Conservation (phyloP, 2,797 vertebrate species). For the Sebastes itinus region DNA sequence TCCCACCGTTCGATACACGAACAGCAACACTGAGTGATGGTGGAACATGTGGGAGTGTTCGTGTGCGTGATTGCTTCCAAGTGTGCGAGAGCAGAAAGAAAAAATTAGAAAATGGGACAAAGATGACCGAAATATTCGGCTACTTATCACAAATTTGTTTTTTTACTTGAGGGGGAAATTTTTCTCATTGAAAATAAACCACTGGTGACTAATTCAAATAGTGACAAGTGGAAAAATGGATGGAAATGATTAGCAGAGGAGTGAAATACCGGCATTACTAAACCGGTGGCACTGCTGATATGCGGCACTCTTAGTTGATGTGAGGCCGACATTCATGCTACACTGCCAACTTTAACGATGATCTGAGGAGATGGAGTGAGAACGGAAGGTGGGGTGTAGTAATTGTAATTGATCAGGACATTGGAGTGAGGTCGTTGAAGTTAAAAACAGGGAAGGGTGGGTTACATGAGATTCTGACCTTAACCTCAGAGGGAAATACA, state of each 20-base stretch:
- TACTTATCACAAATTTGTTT: conserved; percentile 34
- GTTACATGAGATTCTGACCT: conserved; percentile 58
- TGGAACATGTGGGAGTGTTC: conserved; percentile 56
- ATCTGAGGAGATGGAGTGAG: conserved; percentile 21
- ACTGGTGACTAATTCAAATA: neutral
- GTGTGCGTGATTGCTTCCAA: conserved; percentile 61
- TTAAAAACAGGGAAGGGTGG: conserved; percentile 38
- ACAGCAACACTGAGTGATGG: conserved; percentile 36
- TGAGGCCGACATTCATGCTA: conserved; percentile 20
- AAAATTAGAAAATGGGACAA: conserved; percentile 30
- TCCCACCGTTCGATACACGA: conserved; percentile 67
- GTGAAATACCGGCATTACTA: neutral
- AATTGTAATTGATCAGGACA: conserved; percentile 62
- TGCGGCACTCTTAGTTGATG: neutral
- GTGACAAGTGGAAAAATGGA: conserved; percentile 17
- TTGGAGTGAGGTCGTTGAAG: conserved; percentile 17
- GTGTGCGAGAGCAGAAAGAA: conserved; percentile 20
- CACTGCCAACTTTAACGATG: conserved; percentile 38
- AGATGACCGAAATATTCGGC: conserved; percentile 23
- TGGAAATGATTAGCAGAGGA: conserved; percentile 15
- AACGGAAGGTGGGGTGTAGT: conserved; percentile 10
- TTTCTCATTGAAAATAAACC: conserved; percentile 4
- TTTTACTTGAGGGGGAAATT: conserved; percentile 13
- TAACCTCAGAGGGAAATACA: conserved; percentile 51
- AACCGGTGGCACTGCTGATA: conserved; percentile 24